Percentiles rank a stretch among this genome's conserved stretches.
Conservation (phyloP, 2,888 invertebrate species). For the Notodonta dromedarius region DNA sequence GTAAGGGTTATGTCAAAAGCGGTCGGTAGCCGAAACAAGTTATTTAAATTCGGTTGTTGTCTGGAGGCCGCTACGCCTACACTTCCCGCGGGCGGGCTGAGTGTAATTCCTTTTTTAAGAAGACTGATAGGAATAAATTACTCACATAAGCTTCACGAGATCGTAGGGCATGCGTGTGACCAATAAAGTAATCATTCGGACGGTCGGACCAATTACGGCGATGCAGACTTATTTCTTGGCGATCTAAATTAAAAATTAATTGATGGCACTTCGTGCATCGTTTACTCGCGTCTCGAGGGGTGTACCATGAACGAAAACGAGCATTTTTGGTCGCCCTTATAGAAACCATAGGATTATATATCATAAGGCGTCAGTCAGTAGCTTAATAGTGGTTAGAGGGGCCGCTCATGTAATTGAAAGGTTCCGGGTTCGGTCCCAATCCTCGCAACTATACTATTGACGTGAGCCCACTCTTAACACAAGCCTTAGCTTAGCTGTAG, state of each 20-base stretch:
- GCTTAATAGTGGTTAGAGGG: too few relatives aligned
- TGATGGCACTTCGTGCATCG: conserved; percentile 63
- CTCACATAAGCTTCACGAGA: conserved; percentile 56
- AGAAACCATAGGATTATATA: conserved; percentile 74
- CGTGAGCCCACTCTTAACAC: too few relatives aligned
- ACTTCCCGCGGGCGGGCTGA: conserved; percentile 39
- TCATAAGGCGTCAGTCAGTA: conserved; percentile 59
- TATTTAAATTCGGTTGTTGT: conserved; percentile 75
- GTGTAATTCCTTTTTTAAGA: conserved; percentile 38
- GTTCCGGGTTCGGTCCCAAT: too few relatives aligned
- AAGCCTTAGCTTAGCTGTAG: too few relatives aligned
- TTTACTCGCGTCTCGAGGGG: conserved; percentile 24
- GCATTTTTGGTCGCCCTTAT: conserved; percentile 55
- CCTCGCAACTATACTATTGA: too few relatives aligned
- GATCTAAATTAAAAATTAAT: conserved; percentile 80
- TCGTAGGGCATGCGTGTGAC: conserved; percentile 59
- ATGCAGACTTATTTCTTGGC: conserved; percentile 67
- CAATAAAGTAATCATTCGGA: conserved; percentile 80
- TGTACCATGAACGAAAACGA: too few relatives aligned
- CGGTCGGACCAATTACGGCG: conserved; percentile 71
- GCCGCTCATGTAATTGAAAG: too few relatives aligned
- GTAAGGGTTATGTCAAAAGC: conserved; percentile 72
- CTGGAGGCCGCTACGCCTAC: conserved; percentile 61
- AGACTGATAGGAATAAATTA: conserved; percentile 61
- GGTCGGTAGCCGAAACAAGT: conserved; percentile 76